phyloP scores from a whole-genome alignment of 2,797 vertebrate genomes.

The Threskiornis aethiopicus region DNA sequence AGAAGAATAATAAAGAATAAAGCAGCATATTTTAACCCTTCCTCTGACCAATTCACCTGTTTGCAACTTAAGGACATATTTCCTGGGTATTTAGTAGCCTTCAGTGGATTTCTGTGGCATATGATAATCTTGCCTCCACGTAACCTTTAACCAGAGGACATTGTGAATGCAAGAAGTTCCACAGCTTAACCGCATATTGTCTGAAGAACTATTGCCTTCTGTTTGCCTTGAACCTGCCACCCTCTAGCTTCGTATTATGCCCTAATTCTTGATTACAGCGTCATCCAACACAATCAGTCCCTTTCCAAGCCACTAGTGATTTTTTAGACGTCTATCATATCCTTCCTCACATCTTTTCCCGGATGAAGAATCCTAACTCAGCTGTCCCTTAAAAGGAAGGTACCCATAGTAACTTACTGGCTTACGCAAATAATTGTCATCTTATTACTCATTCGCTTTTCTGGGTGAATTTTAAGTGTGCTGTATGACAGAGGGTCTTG shows the following conservation, averaged over 20 bases:
- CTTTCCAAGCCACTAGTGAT: not conserved
- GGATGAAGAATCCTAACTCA: not conserved
- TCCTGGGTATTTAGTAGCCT: not conserved
- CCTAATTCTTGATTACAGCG: not conserved
- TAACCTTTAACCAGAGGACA: not conserved
- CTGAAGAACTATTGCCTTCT: not conserved
- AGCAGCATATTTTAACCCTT: not conserved
- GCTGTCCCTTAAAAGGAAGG: not conserved
- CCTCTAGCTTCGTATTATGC: not conserved
- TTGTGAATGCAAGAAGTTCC: not conserved
- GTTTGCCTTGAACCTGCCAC: not conserved
- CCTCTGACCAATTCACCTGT: not conserved
- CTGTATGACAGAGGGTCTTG: not conserved
- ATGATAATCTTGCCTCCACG: not conserved
- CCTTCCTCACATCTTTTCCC: not conserved
- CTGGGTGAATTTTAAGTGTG: not conserved
- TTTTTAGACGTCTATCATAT: not conserved
- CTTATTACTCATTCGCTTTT: not conserved
- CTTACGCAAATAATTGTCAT: not conserved
- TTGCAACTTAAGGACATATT: not conserved
- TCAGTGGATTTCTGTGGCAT: not conserved
- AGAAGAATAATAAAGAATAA: not conserved
- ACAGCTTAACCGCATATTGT: not conserved
- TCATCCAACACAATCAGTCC: not conserved
- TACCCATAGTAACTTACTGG: not conserved